Evolutionary conservation across 2,888 invertebrate species (phyloP).

Genomic region (Itoplectis maculator): DNA sequence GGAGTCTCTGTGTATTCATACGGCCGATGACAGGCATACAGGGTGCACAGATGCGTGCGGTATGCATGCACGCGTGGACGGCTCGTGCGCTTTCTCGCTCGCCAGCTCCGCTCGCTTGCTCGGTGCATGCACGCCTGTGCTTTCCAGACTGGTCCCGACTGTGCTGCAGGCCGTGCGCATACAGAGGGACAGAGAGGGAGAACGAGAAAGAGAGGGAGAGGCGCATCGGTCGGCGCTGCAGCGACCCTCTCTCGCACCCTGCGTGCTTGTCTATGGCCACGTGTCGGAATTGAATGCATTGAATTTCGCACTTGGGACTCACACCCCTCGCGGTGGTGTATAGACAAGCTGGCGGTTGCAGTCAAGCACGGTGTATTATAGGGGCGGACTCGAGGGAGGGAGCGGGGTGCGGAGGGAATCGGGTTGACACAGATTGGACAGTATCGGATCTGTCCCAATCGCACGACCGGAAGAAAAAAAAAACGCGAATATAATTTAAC

Average conservation of each 20-base stretch:
- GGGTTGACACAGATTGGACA: not conserved
- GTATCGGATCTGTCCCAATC: not conserved
- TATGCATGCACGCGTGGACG: conserved; percentile 12
- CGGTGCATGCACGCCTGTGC: conserved; percentile 14
- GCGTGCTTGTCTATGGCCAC: conserved; percentile 32
- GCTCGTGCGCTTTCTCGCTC: conserved; percentile 4
- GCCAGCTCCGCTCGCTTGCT: no score
- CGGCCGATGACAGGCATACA: not conserved
- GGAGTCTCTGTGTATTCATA: conserved; percentile 1
- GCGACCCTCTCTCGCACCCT: conserved; percentile 3
- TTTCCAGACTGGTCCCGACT: not conserved
- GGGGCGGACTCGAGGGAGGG: not conserved
- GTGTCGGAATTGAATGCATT: conserved; percentile 54
- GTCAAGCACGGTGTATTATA: conserved; percentile 1
- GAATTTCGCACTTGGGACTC: conserved; percentile 57
- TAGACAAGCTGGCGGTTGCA: not conserved
- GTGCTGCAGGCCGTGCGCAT: not conserved
- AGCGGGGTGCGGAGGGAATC: no score
- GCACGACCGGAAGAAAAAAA: not conserved
- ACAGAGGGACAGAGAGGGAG: not conserved
- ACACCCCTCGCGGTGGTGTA: conserved; percentile 10
- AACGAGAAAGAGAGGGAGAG: no score
- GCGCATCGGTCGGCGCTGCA: not conserved
- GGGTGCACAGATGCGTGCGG: conserved; percentile 1
- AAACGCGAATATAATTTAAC: not conserved